Conservation (phyloP, 1,140 invertebrate genomes). For the Drosophila dunni region DNA sequence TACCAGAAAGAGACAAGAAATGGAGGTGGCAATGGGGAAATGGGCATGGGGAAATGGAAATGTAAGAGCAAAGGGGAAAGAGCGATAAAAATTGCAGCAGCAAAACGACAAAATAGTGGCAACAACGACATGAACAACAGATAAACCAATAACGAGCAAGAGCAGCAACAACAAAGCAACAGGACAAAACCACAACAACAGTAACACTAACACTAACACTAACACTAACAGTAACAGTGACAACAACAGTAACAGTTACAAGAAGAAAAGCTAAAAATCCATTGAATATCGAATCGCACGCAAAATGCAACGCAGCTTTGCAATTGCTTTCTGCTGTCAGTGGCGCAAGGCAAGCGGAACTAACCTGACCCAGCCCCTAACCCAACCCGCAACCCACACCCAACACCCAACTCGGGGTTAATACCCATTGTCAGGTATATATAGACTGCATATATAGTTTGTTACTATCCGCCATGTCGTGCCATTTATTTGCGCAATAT, state of each 20-base stretch:
- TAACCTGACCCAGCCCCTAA: background rate
- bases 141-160: slow-evolving; percentile 40
- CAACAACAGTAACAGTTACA: background rate
- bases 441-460: background rate
- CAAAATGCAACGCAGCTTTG: slow-evolving; percentile 59
- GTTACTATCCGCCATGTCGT: slow-evolving; percentile 38
- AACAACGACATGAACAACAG: slow-evolving; percentile 42
- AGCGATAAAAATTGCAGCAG: slow-evolving; percentile 56
- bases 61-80: slow-evolving; percentile 36
- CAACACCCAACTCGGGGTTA: slow-evolving; percentile 44
- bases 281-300: slow-evolving; percentile 54
- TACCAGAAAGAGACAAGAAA: slow-evolving; percentile 2
- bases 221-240: slow-evolving; percentile 34
- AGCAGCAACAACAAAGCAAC: slow-evolving; percentile 28
- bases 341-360: slow-evolving; percentile 19
- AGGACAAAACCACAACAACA: slow-evolving; percentile 20
- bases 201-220: slow-evolving; percentile 38
- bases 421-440: slow-evolving; percentile 60
- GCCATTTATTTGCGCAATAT: slow-evolving; percentile 61
- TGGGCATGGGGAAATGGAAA: slow-evolving; percentile 49
- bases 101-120: slow-evolving; percentile 37
- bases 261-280: slow-evolving; percentile 44
- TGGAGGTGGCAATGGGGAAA: background rate
- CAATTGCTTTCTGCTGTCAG: slow-evolving; percentile 46
- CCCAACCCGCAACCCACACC: background rate